Base-by-base conservation (phyloP, 2,797 vertebrate species). In the Sebastiscus tertius region DNA sequence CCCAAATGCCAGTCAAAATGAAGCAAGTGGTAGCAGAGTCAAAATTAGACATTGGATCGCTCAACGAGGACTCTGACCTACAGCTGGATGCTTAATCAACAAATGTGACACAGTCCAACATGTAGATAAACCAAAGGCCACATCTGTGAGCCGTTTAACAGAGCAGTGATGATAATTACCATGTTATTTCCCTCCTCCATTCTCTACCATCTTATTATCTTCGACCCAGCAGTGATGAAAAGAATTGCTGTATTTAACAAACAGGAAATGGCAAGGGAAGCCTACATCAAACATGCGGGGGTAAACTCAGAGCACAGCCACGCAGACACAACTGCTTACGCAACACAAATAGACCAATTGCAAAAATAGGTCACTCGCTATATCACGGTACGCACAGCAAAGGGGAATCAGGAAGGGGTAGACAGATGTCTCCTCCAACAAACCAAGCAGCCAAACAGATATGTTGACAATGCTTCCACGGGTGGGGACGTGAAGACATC, bases 321-420 rank as follows among this genome's bases (percentile, higher is more conserved):
- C 13, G 3, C 39, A 72, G 69, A 80, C n/a, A 68, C 20, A 42
- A 69, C 33, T 42, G 42, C 77, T 88, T 86, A 64, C 18, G 46
- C 72, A 92, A 82, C 54, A 64, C 74, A 79, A 75, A 88, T 74
- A 75, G 26, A 36, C 14, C 56, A 12, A 42, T 11, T 5, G 5
- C 65, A 82, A 78, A 93, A 91, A 73, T 84, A 80, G 90, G 92
- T 92, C 92, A 87, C 52, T 59, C 24, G 29, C 39, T 59, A 14
- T 34, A 79, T 65, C 42, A 39, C 29, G 2, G 42, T 61, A 36
- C n/a, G n/a, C 72, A 80, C 59, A 79, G 52, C 36, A 69, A 20
- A 75, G 12, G 49, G 65, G 49, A 75, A 33, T 39, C 33, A 56
- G 46, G 20, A 73, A 54, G 20, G 34, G 63, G 42, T 7, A n/a